These are phyloP conservation scores for Eupristina koningsbergeri DNA, from an alignment of 1,140 invertebrate species.

Conservation along the genomic window DNA sequence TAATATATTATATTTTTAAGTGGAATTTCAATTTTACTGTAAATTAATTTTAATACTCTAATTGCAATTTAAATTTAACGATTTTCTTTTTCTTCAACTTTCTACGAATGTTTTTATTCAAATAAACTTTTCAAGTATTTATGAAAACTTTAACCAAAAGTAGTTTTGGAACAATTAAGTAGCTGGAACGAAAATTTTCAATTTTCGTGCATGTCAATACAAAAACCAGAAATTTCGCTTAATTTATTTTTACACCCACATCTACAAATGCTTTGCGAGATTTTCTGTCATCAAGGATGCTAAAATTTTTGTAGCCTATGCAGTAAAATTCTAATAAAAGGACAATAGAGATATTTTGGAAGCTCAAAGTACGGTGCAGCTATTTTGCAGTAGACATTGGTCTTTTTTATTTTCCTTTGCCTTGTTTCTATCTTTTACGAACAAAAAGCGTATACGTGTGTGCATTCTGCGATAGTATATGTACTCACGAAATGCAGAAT, in stretches of 20 bases:
- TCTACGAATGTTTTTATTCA: neutral
- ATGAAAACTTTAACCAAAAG: neutral
- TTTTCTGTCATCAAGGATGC: neutral
- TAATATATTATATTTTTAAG: no score
- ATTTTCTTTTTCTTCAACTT: neutral
- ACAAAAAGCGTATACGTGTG: neutral
- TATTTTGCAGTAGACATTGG: neutral
- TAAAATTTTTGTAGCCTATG: slow-evolving; percentile 12
- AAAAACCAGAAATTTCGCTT: neutral
- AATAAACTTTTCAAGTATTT: neutral
- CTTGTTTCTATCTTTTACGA: neutral
- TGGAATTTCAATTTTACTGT: neutral
- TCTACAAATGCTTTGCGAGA: neutral
- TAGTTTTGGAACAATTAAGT: slow-evolving; percentile 13
- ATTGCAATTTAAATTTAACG: neutral
- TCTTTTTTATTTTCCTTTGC: slow-evolving; percentile 8
- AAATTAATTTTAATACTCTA: neutral
- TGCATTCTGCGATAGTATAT: neutral
- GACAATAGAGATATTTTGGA: slow-evolving; percentile 4
- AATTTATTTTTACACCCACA: slow-evolving; percentile 25
- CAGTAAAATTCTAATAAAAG: slow-evolving; percentile 8
- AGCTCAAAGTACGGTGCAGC: neutral
- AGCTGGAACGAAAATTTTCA: slow-evolving; percentile 3
- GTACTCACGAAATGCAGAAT: neutral
- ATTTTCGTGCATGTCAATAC: slow-evolving; percentile 9